A percentile compares a stretch with the other conserved stretches of the same genome.
Evolutionary conservation across 2,113 vertebrate species (phyloP).

Genomic region (Cryptotis parvus): DNA sequence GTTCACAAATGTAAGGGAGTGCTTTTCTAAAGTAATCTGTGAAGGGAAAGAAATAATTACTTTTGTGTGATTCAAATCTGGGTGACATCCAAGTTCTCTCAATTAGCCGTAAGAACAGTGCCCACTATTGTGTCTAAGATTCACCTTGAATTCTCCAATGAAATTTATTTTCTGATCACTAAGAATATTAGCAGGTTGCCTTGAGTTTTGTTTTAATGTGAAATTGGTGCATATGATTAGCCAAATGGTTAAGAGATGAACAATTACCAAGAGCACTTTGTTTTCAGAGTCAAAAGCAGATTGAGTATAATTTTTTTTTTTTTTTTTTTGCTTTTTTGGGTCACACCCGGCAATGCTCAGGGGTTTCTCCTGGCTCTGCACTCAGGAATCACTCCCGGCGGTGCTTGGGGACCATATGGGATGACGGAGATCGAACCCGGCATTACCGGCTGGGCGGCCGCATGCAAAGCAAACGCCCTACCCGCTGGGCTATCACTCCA

Average conservation of each 20-base stretch:
- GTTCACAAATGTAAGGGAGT: constrained; percentile 79
- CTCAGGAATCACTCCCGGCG: too few species aligned
- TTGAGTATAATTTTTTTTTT: background rate
- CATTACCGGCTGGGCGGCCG: too few species aligned
- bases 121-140: constrained; percentile 66
- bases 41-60: constrained; percentile 79
- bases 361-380: too few species aligned
- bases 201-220: constrained; percentile 1
- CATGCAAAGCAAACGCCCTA: too few species aligned
- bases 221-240: background rate
- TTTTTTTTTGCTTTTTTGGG: too few species aligned
- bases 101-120: constrained; percentile 77
- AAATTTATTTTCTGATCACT: constrained; percentile 50
- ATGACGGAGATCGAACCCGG: too few species aligned
- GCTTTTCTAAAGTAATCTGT: constrained; percentile 81
- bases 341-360: too few species aligned
- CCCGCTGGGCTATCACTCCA: too few species aligned
- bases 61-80: constrained; percentile 75
- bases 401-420: too few species aligned
- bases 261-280: background rate
- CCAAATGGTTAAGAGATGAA: background rate
- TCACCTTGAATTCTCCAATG: constrained; percentile 45
- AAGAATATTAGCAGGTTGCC: constrained; percentile 17
- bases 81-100: constrained; percentile 44
- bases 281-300: background rate